These are phyloP conservation scores for Parelbella ahira DNA, from an alignment of 2,888 invertebrate species.

Conservation along the genomic window DNA sequence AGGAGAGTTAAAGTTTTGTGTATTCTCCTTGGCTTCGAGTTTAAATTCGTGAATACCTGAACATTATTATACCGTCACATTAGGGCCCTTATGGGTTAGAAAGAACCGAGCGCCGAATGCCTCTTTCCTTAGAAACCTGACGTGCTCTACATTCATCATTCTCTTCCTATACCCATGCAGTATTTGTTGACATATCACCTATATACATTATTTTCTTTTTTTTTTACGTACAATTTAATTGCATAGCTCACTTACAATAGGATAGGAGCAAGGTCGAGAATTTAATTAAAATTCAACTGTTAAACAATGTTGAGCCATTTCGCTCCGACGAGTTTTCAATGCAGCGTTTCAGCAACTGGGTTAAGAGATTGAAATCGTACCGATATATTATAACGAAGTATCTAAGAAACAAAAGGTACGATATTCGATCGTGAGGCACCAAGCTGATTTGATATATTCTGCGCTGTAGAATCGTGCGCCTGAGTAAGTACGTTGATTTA, in stretches of 20 bases:
- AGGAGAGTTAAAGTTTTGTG: too few relatives aligned
- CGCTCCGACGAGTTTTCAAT: slow-evolving; percentile 16
- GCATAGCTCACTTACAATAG: slow-evolving; percentile 1
- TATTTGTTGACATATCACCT: too few relatives aligned
- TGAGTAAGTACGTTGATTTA: slow-evolving; percentile 59
- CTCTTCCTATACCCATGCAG: too few relatives aligned
- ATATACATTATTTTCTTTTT: too few relatives aligned
- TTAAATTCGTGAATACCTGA: too few relatives aligned
- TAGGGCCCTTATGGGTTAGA: too few relatives aligned
- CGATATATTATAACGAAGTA: slow-evolving; percentile 33
- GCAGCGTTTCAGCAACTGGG: slow-evolving; percentile 42
- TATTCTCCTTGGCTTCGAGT: too few relatives aligned
- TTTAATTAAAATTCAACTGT: slow-evolving; percentile 13
- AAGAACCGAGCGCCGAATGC: too few relatives aligned
- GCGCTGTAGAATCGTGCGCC: slow-evolving; percentile 68
- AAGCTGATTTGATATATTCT: slow-evolving; percentile 75
- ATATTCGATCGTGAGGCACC: slow-evolving; percentile 68
- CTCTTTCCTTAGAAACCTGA: too few relatives aligned
- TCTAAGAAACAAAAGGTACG: slow-evolving; percentile 62
- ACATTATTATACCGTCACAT: too few relatives aligned
- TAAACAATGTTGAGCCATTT: slow-evolving; percentile 14
- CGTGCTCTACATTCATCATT: too few relatives aligned
- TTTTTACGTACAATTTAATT: too few relatives aligned
- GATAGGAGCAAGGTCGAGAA: slow-evolving; percentile 15
- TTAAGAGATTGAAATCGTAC: slow-evolving; percentile 58